These are phyloP conservation scores for Leptinotarsa lineolata DNA, from an alignment of 1,140 invertebrate species.

Conservation along the genomic window DNA sequence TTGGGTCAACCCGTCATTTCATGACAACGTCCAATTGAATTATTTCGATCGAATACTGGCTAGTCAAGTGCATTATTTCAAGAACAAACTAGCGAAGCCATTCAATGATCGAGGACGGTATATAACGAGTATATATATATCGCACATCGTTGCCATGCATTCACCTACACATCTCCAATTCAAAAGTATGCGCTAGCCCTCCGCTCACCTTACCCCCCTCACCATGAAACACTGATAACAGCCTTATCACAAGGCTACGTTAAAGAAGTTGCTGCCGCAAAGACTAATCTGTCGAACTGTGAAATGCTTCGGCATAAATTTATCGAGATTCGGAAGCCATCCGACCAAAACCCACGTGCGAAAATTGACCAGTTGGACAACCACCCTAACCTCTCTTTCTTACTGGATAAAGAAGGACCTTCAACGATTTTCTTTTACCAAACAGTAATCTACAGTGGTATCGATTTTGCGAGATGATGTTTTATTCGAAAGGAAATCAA, in stretches of 20 bases:
- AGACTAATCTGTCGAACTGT: neutral
- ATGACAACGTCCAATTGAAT: neutral
- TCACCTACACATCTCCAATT: constrained; percentile 8
- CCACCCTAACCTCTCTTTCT: too few relatives aligned
- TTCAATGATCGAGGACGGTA: neutral
- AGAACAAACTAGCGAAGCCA: constrained; percentile 2
- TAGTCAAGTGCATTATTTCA: neutral
- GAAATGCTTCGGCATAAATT: too few relatives aligned
- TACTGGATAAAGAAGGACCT: too few relatives aligned
- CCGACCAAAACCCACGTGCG: neutral
- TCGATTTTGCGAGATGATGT: neutral
- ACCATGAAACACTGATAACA: constrained; percentile 19
- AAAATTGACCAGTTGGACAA: neutral
- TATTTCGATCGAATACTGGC: neutral
- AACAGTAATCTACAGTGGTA: neutral
- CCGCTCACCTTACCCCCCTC: neutral
- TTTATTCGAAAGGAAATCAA: neutral
- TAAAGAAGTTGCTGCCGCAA: constrained; percentile 26
- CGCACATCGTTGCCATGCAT: neutral
- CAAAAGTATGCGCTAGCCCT: neutral
- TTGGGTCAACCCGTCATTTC: neutral
- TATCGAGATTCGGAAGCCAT: neutral
- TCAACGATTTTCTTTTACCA: too few relatives aligned
- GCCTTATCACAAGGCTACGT: constrained; percentile 28
- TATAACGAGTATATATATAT: neutral